Evolutionary conservation across 1,140 invertebrate genomes (phyloP).

Genomic region (Venustaconcha ellipsiformis): DNA sequence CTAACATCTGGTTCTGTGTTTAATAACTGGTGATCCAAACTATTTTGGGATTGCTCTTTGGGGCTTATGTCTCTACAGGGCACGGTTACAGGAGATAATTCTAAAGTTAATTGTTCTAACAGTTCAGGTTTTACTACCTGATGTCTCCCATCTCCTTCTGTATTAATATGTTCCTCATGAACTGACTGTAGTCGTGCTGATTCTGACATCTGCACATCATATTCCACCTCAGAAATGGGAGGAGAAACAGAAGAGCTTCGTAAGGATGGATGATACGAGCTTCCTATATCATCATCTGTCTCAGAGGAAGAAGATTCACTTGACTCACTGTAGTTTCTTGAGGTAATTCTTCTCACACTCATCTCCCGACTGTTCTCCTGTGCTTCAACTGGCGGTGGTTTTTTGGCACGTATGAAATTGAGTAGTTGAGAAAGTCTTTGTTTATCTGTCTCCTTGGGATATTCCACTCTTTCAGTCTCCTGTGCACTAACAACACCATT

Average conservation of each 20-base stretch:
- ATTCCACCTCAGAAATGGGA: conserved; percentile 24
- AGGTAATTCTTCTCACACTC: conserved; percentile 14
- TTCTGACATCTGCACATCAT: conserved; percentile 17
- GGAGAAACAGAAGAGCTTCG: conserved; percentile 21
- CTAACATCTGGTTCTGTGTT: too few relatives aligned
- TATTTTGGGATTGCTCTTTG: too few relatives aligned
- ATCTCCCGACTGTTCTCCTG: conserved; percentile 2
- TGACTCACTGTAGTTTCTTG: conserved; percentile 28
- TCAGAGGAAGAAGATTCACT: conserved; percentile 19
- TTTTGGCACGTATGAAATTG: conserved; percentile 23
- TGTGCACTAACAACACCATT: conserved; percentile 18
- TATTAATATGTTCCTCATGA: too few relatives aligned
- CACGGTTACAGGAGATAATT: too few relatives aligned
- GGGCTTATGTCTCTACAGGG: too few relatives aligned
- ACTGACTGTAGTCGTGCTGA: background rate
- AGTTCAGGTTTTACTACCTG: too few relatives aligned
- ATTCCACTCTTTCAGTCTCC: conserved; percentile 8
- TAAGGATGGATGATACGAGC: background rate
- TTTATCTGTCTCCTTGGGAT: conserved; percentile 24
- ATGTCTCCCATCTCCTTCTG: too few relatives aligned
- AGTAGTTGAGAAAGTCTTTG: conserved; percentile 23
- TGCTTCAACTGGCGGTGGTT: conserved; percentile 1
- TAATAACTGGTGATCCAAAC: too few relatives aligned
- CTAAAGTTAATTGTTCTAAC: too few relatives aligned
- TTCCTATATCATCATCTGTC: conserved; percentile 17